Evolutionary conservation across 2,113 vertebrate genomes (phyloP).

Genomic region (Paradisaea rubra): DNA sequence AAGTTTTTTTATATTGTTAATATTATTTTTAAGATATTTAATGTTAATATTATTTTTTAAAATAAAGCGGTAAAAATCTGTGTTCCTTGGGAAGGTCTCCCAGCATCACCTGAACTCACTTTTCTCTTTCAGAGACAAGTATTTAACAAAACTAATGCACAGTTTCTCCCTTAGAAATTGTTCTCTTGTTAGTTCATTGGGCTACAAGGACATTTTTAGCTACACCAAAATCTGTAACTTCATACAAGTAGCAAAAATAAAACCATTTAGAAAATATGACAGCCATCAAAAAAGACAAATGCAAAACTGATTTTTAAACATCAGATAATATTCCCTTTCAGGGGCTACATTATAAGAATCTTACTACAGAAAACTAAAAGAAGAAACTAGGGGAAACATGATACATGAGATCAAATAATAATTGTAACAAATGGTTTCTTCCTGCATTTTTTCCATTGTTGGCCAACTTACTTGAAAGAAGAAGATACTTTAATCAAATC

Average conservation of each 20-base stretch:
- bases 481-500: neutral
- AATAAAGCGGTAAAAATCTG: neutral
- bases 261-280: neutral
- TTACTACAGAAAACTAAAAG: neutral
- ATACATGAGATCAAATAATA: neutral
- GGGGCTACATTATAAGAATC: neutral
- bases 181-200: neutral
- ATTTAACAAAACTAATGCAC: neutral
- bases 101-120: neutral
- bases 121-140: neutral
- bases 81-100: neutral
- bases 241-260: neutral
- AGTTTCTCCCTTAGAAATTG: neutral
- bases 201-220: neutral
- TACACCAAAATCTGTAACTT: neutral
- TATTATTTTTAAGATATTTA: neutral
- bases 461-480: neutral
- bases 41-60: neutral
- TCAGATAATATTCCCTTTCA: neutral
- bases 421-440: neutral
- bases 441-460: neutral
- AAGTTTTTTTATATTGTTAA: neutral
- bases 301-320: neutral
- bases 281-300: neutral
- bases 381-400: neutral